Conservation (phyloP, 2,113 vertebrate species). For the Xenus cinereus region DNA sequence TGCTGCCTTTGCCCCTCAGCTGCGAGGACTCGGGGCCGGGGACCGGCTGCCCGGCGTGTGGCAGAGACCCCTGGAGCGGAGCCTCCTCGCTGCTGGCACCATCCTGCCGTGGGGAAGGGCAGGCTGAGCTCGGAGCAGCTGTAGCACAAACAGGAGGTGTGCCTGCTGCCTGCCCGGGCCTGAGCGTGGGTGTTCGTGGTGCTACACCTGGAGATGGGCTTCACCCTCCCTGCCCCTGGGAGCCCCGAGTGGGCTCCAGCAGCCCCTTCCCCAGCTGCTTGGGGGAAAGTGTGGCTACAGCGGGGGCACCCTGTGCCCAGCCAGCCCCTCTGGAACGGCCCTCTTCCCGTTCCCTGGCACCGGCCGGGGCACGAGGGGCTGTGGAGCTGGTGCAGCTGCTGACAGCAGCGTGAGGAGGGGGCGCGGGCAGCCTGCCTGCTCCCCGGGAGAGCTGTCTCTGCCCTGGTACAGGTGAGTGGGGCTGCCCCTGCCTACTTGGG, state of each 20-base stretch:
- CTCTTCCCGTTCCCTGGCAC: fast-evolving
- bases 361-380: fast-evolving
- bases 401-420: neutral
- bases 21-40: neutral
- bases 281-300: neutral
- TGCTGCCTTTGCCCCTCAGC: neutral
- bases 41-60: fast-evolving
- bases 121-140: neutral
- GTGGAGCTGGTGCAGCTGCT: neutral
- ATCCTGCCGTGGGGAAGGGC: neutral
- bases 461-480: neutral
- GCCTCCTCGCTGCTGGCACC: fast-evolving
- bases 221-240: neutral
- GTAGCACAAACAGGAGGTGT: neutral
- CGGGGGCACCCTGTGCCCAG: neutral
- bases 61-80: fast-evolving
- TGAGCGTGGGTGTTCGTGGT: neutral
- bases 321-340: fast-evolving
- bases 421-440: neutral
- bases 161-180: conserved; percentile 4
- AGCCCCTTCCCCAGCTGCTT: neutral
- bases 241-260: neutral
- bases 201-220: neutral
- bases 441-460: neutral
- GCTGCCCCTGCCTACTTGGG: neutral